A percentile compares a stretch with the other conserved stretches of the same genome.
Evolutionary conservation across 2,888 invertebrate species (phyloP).

Genomic region (Ferrisia virgata): DNA sequence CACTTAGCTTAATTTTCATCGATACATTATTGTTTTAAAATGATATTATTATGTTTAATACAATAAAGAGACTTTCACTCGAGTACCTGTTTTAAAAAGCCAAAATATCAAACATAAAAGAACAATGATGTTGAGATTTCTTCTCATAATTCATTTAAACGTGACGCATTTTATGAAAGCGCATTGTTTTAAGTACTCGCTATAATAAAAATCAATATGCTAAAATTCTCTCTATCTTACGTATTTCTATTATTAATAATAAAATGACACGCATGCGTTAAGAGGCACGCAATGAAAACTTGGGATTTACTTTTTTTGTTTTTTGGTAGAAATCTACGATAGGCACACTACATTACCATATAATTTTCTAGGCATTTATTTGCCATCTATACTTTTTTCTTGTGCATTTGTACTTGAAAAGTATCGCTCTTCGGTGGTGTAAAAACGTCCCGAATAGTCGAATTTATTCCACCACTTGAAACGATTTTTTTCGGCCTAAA

Average conservation of each 20-base stretch:
- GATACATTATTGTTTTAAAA: not conserved
- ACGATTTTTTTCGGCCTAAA: too few species aligned
- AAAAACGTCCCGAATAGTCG: too few species aligned
- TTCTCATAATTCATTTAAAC: slow-evolving; percentile 8
- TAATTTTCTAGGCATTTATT: too few species aligned
- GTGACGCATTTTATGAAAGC: slow-evolving; percentile 3
- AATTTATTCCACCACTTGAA: too few species aligned
- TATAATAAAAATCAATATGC: slow-evolving; percentile 7
- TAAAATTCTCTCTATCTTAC: not conserved
- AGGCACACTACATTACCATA: too few species aligned
- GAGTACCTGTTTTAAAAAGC: not conserved
- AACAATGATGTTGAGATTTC: not conserved
- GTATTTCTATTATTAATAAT: not conserved
- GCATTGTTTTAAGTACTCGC: slow-evolving; percentile 18
- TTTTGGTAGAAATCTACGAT: not conserved
- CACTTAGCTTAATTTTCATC: not conserved
- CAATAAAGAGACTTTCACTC: not conserved
- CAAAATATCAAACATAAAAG: not conserved
- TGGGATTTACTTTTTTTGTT: not conserved
- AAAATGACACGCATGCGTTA: not conserved
- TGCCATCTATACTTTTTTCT: too few species aligned
- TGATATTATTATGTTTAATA: not conserved
- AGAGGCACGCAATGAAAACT: not conserved
- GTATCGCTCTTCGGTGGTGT: too few species aligned
- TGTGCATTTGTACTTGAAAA: too few species aligned